Percentiles rank a stretch among this genome's conserved stretches.
These are phyloP conservation scores for Crematogaster levior DNA, from an alignment of 2,888 invertebrate species.

Conservation along the genomic window DNA sequence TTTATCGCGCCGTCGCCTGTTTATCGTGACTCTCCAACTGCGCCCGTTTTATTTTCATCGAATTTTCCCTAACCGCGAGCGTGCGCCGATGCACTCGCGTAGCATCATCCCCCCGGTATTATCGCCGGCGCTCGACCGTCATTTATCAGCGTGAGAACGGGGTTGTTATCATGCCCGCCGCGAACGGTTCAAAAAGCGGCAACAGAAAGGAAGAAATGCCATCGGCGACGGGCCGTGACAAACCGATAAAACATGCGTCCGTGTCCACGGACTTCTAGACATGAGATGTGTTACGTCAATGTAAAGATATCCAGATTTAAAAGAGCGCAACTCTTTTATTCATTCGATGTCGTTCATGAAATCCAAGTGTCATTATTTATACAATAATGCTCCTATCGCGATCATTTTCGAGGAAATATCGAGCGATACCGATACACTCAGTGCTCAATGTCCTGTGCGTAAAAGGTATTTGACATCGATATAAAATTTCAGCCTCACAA, in stretches of 20 bases:
- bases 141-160: slow-evolving; percentile 64
- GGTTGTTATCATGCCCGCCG: slow-evolving; percentile 51
- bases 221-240: slow-evolving; percentile 82
- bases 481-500: slow-evolving; percentile 59
- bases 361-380: neutral
- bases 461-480: slow-evolving; percentile 54
- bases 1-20: slow-evolving; percentile 30
- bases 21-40: slow-evolving; percentile 21
- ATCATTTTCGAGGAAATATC: neutral
- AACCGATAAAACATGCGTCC: slow-evolving; percentile 79
- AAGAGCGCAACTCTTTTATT: neutral
- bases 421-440: neutral
- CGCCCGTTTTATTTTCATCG: slow-evolving; percentile 32
- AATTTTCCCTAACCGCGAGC: slow-evolving; percentile 18
- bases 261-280: slow-evolving; percentile 69
- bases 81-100: slow-evolving; percentile 13
- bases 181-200: slow-evolving; percentile 71
- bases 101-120: slow-evolving; percentile 16
- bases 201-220: slow-evolving; percentile 77
- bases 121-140: slow-evolving; percentile 42
- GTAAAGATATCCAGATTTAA: neutral
- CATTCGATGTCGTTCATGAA: neutral
- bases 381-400: neutral
- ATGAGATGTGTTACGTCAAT: neutral
- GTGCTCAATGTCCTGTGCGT: slow-evolving; percentile 29